These are phyloP conservation scores for Microctenopoma lineatum DNA, from an alignment of 2,797 vertebrate genomes.

Conservation along the genomic window DNA sequence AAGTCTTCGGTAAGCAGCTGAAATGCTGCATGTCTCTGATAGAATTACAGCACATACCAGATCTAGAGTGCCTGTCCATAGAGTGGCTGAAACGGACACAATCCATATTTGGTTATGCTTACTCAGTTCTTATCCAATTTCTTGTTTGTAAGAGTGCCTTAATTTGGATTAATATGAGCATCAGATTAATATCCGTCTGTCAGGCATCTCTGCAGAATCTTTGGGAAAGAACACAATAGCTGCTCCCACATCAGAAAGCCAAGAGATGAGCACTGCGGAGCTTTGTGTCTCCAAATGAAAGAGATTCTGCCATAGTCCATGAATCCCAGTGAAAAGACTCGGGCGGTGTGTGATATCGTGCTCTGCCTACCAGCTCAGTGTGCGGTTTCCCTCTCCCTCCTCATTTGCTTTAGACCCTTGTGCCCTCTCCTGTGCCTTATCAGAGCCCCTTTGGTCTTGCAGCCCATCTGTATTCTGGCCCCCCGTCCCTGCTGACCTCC, in stretches of 20 bases:
- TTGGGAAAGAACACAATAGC: slow-evolving; percentile 8
- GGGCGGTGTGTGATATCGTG: slow-evolving; percentile 46
- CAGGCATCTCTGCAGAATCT: slow-evolving; percentile 18
- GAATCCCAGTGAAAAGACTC: slow-evolving; percentile 38
- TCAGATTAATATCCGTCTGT: slow-evolving; percentile 33
- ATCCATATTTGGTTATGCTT: not conserved
- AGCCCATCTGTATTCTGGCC: slow-evolving; percentile 65
- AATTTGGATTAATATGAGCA: slow-evolving; percentile 17
- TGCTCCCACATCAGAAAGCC: slow-evolving; percentile 34
- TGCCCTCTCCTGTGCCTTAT: slow-evolving; percentile 67
- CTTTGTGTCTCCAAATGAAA: slow-evolving; percentile 33
- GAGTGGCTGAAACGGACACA: not conserved
- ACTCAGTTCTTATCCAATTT: not conserved
- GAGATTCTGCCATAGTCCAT: slow-evolving; percentile 23
- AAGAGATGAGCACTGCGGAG: slow-evolving; percentile 18
- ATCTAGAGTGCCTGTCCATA: not conserved
- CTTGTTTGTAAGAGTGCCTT: slow-evolving; percentile 7
- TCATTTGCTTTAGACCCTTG: slow-evolving; percentile 47
- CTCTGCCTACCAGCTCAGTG: slow-evolving; percentile 48
- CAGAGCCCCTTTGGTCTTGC: slow-evolving; percentile 65
- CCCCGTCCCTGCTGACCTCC: slow-evolving; percentile 61
- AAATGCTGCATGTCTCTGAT: slow-evolving; percentile 5
- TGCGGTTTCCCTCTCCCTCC: slow-evolving; percentile 41
- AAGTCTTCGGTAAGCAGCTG: slow-evolving; percentile 20
- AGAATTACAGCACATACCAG: not conserved